Evolutionary conservation across 2,113 vertebrate species (phyloP).

Genomic region (Dromaius novaehollandiae): DNA sequence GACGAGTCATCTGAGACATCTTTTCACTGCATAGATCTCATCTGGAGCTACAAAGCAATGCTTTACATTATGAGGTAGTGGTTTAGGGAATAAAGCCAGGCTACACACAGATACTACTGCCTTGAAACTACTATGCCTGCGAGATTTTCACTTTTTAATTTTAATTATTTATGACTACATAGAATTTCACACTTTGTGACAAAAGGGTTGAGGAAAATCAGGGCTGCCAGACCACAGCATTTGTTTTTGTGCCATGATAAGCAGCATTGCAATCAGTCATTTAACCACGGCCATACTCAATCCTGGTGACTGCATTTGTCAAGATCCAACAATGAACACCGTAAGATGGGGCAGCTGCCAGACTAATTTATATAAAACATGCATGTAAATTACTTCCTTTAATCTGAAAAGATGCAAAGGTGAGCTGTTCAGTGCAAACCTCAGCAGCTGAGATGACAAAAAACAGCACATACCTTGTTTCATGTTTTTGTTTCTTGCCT

Average conservation of each 20-base stretch:
- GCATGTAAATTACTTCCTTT: rapidly evolving
- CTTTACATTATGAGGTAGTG: not conserved
- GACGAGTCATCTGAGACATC: not conserved
- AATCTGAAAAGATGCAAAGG: not conserved
- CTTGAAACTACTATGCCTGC: not conserved
- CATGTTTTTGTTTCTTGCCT: not conserved
- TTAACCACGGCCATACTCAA: not conserved
- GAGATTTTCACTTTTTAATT: not conserved
- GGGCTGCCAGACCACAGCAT: not conserved
- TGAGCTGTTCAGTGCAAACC: not conserved
- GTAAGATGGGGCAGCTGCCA: not conserved
- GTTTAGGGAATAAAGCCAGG: not conserved
- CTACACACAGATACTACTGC: not conserved
- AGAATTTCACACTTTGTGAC: not conserved
- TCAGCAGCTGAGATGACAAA: not conserved
- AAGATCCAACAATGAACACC: not conserved
- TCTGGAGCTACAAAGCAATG: not conserved
- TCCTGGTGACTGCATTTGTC: not conserved
- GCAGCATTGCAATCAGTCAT: not conserved
- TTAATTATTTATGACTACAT: not conserved
- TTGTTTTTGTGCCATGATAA: not conserved
- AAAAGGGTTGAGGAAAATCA: not conserved
- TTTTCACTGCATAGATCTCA: not conserved
- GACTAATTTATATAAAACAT: not conserved
- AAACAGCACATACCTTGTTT: not conserved